Evolutionary conservation across 2,797 vertebrate genomes (phyloP).

Genomic region (Pangasius djambal): DNA sequence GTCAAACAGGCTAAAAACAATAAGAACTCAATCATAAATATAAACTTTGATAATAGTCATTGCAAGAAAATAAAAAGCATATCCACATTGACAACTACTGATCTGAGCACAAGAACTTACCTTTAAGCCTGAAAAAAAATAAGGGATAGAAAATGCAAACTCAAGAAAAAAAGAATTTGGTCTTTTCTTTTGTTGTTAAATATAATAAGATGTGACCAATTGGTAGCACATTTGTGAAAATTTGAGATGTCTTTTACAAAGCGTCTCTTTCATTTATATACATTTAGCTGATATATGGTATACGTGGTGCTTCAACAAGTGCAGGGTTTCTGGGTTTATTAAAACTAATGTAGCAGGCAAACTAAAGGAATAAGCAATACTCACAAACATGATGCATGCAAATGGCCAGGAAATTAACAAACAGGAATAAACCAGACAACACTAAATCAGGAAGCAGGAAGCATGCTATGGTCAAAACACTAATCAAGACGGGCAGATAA

Average conservation of each 20-base stretch:
- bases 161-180: neutral
- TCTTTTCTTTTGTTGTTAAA: neutral
- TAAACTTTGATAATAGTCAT: neutral
- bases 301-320: neutral
- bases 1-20: neutral
- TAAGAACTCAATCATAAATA: neutral
- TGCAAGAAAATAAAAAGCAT: neutral
- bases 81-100: neutral
- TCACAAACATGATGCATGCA: neutral
- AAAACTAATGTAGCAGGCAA: neutral
- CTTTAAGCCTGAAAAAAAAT: neutral
- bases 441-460: constrained; percentile 7
- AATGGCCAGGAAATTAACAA: neutral
- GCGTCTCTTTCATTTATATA: neutral
- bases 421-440: neutral
- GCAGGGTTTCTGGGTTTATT: neutral
- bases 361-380: neutral
- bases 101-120: neutral
- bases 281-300: neutral
- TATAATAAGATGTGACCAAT: neutral
- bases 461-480: neutral
- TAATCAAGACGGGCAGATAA: neutral
- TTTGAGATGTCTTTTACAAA: neutral
- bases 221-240: neutral
- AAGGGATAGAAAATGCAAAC: neutral